A percentile compares a stretch with the other conserved stretches of the same genome.
Evolutionary conservation across 1,140 invertebrate species (phyloP).

Genomic region (Drosophila orosa): DNA sequence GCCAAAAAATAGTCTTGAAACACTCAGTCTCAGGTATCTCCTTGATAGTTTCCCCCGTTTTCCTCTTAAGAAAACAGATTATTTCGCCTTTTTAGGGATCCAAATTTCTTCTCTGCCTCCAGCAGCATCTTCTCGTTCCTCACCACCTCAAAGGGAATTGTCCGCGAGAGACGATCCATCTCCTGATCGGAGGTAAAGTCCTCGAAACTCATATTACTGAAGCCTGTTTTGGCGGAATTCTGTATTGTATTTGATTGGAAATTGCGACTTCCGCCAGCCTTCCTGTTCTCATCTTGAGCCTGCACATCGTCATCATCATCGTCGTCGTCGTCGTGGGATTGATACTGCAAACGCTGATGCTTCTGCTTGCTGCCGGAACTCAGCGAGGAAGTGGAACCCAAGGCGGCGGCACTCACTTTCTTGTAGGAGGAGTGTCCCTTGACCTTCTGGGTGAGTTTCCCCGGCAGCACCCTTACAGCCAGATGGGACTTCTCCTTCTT

Average conservation of each 20-base stretch:
- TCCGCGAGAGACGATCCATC: conserved; percentile 77
- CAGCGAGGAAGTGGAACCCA: conserved; percentile 71
- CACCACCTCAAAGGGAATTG: conserved; percentile 88
- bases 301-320: conserved; percentile 71
- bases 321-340: conserved; percentile 76
- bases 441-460: conserved; percentile 80
- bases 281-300: conserved; percentile 60
- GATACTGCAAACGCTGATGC: conserved; percentile 75
- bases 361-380: conserved; percentile 79
- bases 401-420: conserved; percentile 58
- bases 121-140: conserved; percentile 85
- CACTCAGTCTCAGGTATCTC: conserved; percentile 61
- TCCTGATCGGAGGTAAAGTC: conserved; percentile 90
- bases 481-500: conserved; percentile 83
- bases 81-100: conserved; percentile 87
- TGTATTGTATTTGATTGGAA: conserved; percentile 83
- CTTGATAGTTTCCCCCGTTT: conserved; percentile 13
- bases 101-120: conserved; percentile 87
- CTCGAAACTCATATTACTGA: conserved; percentile 92
- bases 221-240: conserved; percentile 85
- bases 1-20: conserved; percentile 46
- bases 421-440: conserved; percentile 78
- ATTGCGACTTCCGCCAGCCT: conserved; percentile 46
- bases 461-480: conserved; percentile 77
- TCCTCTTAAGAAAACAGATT: conserved; percentile 87